These are phyloP conservation scores for Oncorhynchus keta DNA, from an alignment of 2,113 vertebrate genomes.

Conservation along the genomic window DNA sequence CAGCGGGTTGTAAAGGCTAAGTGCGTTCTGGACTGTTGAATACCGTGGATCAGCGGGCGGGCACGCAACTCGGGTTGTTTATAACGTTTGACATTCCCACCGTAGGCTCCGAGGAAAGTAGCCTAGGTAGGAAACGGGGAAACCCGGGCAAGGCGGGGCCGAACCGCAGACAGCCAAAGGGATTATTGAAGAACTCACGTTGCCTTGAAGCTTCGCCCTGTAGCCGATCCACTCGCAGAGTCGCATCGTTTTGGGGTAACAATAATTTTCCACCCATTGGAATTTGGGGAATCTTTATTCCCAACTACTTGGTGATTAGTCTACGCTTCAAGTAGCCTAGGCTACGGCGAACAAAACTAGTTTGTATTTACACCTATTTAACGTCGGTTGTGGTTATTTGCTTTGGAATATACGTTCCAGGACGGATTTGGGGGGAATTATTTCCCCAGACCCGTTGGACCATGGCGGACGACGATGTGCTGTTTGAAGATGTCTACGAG, in stretches of 20 bases:
- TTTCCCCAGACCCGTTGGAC: constrained; percentile 78
- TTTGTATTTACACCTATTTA: constrained; percentile 2
- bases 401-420: constrained; percentile 48
- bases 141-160: constrained; percentile 68
- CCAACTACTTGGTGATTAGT: constrained; percentile 40
- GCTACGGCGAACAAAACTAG: constrained; percentile 8
- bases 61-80: constrained; percentile 27
- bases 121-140: constrained; percentile 39
- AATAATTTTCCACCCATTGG: constrained; percentile 16
- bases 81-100: constrained; percentile 41
- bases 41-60: constrained; percentile 15
- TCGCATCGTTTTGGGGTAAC: constrained; percentile 45
- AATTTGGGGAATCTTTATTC: constrained; percentile 30
- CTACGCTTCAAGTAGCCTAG: neutral
- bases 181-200: constrained; percentile 47
- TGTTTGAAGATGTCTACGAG: constrained; percentile 98
- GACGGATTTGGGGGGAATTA: constrained; percentile 65
- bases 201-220: constrained; percentile 30
- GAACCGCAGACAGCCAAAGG: constrained; percentile 60
- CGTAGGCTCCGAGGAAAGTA: constrained; percentile 33
- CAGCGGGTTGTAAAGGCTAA: neutral
- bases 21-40: neutral
- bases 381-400: constrained; percentile 35
- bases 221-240: constrained; percentile 41
- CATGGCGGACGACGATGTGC: constrained; percentile 98